phyloP scores from a whole-genome alignment of 2,113 vertebrate genomes.

The Cyanoramphus novaezelandiae region DNA sequence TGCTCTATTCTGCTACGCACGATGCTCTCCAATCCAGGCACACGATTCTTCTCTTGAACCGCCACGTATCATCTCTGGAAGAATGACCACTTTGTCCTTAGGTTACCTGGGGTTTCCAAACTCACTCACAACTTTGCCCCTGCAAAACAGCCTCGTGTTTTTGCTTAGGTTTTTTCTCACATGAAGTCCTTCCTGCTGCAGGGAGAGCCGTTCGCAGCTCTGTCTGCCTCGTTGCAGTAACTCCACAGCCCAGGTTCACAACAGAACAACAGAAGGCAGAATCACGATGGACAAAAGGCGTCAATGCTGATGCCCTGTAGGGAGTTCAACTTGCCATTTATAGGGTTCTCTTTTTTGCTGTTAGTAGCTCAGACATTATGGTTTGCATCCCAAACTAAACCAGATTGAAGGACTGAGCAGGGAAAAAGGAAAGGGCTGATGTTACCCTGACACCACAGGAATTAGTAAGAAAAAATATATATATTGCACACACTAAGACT shows the following conservation, averaged over 20 bases:
- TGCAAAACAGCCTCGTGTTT: not conserved
- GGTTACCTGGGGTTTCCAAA: not conserved
- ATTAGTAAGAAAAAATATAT: constrained; percentile 79
- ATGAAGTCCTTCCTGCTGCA: not conserved
- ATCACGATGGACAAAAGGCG: constrained; percentile 22
- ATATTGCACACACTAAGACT: constrained; percentile 77
- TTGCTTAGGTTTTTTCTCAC: not conserved
- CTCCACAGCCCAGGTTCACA: constrained; percentile 13
- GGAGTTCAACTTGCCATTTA: constrained; percentile 12
- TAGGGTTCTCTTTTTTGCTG: constrained; percentile 48
- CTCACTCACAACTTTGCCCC: not conserved
- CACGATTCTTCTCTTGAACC: not conserved
- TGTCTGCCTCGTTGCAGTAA: not conserved
- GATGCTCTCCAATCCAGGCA: not conserved
- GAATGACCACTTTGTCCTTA: not conserved
- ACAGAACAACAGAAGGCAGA: constrained; percentile 8
- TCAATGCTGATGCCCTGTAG: not conserved
- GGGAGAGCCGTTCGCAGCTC: not conserved
- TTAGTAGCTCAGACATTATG: constrained; percentile 64
- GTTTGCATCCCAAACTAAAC: constrained; percentile 69
- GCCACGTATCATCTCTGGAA: not conserved
- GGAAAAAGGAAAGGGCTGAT: constrained; percentile 57
- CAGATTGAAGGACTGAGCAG: constrained; percentile 66
- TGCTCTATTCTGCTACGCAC: not conserved
- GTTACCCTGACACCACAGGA: constrained; percentile 73